Evolutionary conservation across 1,140 invertebrate species (phyloP).

Genomic region (Platorchestia sp.): DNA sequence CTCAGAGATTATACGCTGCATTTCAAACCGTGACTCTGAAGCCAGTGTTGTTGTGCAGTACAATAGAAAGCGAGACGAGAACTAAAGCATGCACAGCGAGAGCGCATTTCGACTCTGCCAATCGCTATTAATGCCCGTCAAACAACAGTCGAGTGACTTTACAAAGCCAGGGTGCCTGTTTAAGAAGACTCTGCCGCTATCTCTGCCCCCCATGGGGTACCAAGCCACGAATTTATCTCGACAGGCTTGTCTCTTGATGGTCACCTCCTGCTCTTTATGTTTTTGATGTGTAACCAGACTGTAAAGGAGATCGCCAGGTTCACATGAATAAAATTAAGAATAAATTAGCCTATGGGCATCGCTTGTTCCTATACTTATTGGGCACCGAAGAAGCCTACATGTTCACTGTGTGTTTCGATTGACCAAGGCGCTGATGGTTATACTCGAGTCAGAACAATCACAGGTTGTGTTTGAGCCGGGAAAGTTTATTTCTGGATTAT

Average conservation of each 20-base stretch:
- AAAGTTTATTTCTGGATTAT: too few species aligned
- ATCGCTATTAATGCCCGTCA: conserved; percentile 51
- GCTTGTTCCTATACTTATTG: background rate
- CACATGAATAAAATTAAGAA: conserved; percentile 49
- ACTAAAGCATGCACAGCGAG: background rate
- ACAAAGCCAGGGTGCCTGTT: conserved; percentile 14
- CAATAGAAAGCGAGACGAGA: background rate
- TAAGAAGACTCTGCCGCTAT: conserved; percentile 17
- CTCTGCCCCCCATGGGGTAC: conserved; percentile 26
- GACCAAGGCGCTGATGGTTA: background rate
- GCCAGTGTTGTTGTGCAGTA: background rate
- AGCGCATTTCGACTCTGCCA: background rate
- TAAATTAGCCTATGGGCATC: conserved; percentile 21
- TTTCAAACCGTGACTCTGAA: background rate
- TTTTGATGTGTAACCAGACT: conserved; percentile 41
- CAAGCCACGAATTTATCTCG: background rate
- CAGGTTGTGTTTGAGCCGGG: background rate
- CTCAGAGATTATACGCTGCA: background rate
- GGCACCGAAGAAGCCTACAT: conserved; percentile 7
- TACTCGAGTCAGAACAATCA: background rate
- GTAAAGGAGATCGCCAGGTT: conserved; percentile 49
- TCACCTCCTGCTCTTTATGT: conserved; percentile 6
- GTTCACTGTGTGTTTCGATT: background rate
- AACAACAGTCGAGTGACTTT: background rate
- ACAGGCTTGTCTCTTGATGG: conserved; percentile 28